A percentile compares a stretch with the other conserved stretches of the same genome.
phyloP scores from a whole-genome alignment of 2,797 vertebrate genomes.

The Argentina silus region DNA sequence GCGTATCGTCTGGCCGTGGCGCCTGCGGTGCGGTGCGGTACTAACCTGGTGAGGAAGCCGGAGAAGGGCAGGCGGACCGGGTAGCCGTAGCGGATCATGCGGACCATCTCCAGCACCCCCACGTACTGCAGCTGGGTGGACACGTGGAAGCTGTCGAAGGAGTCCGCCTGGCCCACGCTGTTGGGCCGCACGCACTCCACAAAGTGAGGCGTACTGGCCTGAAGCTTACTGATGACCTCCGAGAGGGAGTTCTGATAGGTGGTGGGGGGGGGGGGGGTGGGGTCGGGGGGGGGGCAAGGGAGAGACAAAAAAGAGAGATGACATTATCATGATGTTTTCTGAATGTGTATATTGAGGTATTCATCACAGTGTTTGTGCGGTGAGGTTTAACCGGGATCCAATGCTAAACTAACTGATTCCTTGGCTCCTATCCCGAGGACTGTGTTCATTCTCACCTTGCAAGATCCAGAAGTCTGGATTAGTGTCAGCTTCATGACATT shows the following conservation, averaged over 20 bases:
- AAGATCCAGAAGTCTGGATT: no score
- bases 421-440: no score
- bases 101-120: conserved; percentile 93
- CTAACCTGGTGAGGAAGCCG: conserved; percentile 90
- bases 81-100: conserved; percentile 90
- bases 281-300: not conserved
- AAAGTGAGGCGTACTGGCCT: conserved; percentile 85
- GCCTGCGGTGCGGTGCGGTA: conserved; percentile 7
- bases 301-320: not conserved
- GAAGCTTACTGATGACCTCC: conserved; percentile 87
- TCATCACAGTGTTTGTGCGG: no score
- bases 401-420: no score
- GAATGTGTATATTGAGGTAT: no score
- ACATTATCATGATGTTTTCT: not conserved
- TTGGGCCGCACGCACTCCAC: conserved; percentile 93
- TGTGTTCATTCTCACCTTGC: no score
- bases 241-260: conserved; percentile 84
- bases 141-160: conserved; percentile 90
- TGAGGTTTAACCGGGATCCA: no score
- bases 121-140: conserved; percentile 92
- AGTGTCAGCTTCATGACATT: no score
- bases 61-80: conserved; percentile 87
- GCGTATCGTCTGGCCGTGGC: not conserved
- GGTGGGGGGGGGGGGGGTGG: not conserved
- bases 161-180: conserved; percentile 77